Base-by-base conservation (phyloP, 1,140 invertebrate species). In the Meloidogyne exigua region DNA sequence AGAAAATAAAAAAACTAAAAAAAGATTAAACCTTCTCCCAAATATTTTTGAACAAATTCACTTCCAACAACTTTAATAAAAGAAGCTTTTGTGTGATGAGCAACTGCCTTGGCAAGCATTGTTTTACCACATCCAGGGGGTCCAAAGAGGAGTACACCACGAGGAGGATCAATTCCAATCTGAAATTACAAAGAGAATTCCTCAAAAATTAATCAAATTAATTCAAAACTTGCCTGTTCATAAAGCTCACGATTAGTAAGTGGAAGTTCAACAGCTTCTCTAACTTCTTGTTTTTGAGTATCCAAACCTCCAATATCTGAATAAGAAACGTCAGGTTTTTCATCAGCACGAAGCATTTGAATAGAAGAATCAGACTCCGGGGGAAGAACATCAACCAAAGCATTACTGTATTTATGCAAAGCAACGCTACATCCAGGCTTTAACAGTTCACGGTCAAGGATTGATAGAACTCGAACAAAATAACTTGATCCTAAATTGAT, bases 261-360 rank as follows among this genome's bases (percentile, higher is more conserved):
- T 4, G 97, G 96, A 74, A 99, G 88, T 88, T 99, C 96, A 0
- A 99, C 96, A 67, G 96, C 96, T 90, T 99, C 97, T 69, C 96
- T 90, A 77, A 99, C 98, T 89, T 99, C 96, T 88, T 99, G 96
- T 84, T 99, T 99, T 88, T 99, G 96, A 90, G 98, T 97, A 87
- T 99, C 96, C 92, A 99, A 94, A 63, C 97, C 97, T 89, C 97
- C 97, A 89, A 99, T 99, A 86, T 99, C 96, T 26, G 93, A 92
- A 88, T 99, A 99, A 67, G 92, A 91, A 18, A 99, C 94, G 90
- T 99, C 95, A 3, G 96, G 96, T 86, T 98, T 99, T 89, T 99
- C 96, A 91, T 99, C 96, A 84, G 94, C 92, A 90, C 93, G 92
- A 42, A 98, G 89, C 95, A 98, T 97, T 75, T 95, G 96, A 80